Conservation (phyloP, 2,888 invertebrate genomes). For the Phengaris arion region DNA sequence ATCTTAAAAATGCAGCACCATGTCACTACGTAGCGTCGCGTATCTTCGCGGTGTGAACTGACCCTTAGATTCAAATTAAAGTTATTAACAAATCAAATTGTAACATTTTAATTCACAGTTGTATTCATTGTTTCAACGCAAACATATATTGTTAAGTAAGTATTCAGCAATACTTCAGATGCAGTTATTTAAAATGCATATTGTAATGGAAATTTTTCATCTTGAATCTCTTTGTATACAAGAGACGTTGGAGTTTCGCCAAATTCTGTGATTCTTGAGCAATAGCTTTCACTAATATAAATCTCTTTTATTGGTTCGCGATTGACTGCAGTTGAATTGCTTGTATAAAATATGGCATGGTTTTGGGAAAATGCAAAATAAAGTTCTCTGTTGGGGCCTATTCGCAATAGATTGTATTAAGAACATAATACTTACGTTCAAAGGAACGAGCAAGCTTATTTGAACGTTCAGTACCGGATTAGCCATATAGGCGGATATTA, state of each 20-base stretch:
- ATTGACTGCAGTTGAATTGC: constrained; percentile 32
- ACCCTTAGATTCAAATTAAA: too few relatives aligned
- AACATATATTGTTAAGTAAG: too few relatives aligned
- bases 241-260: constrained; percentile 33
- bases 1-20: too few relatives aligned
- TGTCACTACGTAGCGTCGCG: too few relatives aligned
- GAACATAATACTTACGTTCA: background rate
- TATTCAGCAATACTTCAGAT: too few relatives aligned
- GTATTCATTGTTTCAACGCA: too few relatives aligned
- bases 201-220: constrained; percentile 34
- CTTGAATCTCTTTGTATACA: constrained; percentile 25
- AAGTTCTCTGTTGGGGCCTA: constrained; percentile 8
- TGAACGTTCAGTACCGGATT: too few relatives aligned
- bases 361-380: constrained; percentile 14
- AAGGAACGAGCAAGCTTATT: background rate
- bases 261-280: constrained; percentile 33
- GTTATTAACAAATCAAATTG: too few relatives aligned
- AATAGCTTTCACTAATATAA: constrained; percentile 33
- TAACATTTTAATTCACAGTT: too few relatives aligned
- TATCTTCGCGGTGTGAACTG: too few relatives aligned
- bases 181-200: constrained; percentile 1
- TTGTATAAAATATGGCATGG: constrained; percentile 1
- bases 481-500: too few relatives aligned
- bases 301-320: constrained; percentile 36
- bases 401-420: background rate